phyloP scores from a whole-genome alignment of 2,113 vertebrate genomes.

The Mesoclemmys tuberculata region DNA sequence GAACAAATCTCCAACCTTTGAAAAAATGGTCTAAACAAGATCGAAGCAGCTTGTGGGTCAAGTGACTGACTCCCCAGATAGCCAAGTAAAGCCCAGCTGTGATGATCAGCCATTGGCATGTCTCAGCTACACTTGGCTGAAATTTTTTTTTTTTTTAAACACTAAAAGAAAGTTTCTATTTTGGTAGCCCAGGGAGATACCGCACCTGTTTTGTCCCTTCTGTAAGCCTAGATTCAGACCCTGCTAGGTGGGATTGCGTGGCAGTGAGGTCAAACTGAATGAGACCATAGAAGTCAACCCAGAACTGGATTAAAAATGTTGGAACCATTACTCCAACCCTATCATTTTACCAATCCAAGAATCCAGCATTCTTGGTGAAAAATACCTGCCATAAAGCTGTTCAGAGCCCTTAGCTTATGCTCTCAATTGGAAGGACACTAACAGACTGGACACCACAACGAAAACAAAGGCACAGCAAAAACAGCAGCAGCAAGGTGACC shows the following conservation, averaged over 20 bases:
- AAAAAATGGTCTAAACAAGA: background rate
- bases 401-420: background rate
- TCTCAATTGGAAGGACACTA: background rate
- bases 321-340: background rate
- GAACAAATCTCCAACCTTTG: background rate
- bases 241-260: background rate
- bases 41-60: background rate
- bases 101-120: background rate
- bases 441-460: background rate
- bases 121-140: background rate
- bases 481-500: background rate
- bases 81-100: background rate
- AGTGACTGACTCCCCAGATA: background rate
- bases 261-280: background rate
- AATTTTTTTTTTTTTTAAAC: background rate
- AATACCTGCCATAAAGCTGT: background rate
- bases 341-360: background rate
- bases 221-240: background rate
- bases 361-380: background rate
- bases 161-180: background rate
- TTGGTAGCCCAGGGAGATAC: background rate
- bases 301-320: background rate
- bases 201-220: background rate
- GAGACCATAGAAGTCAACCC: too few relatives aligned
- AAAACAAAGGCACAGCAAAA: background rate